A percentile compares a stretch with the other conserved stretches of the same genome.
These are phyloP conservation scores for Trichopria drosophilae DNA, from an alignment of 2,888 invertebrate species.

Conservation along the genomic window DNA sequence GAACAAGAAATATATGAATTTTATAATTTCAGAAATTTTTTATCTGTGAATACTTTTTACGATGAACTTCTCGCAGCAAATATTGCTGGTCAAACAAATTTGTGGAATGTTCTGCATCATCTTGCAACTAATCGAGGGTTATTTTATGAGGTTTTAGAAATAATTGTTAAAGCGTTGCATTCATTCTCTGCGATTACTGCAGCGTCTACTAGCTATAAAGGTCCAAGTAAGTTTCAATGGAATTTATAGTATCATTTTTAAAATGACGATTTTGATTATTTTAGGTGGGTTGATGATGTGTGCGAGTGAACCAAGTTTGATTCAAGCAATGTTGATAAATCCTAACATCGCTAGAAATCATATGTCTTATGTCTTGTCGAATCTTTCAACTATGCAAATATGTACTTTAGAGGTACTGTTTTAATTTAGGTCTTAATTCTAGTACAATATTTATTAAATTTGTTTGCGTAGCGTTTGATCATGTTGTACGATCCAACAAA, in stretches of 20 bases:
- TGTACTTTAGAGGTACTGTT: constrained; percentile 62
- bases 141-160: constrained; percentile 63
- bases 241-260: too few species aligned
- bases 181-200: too few species aligned
- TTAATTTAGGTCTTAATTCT: constrained; percentile 7
- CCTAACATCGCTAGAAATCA: constrained; percentile 57
- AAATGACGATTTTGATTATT: constrained; percentile 37
- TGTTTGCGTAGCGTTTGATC: constrained; percentile 58
- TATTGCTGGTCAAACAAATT: constrained; percentile 66
- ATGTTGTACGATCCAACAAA: constrained; percentile 67
- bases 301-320: constrained; percentile 56
- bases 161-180: constrained; percentile 61
- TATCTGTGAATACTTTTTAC: constrained; percentile 66
- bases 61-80: constrained; percentile 68
- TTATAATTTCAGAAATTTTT: constrained; percentile 59
- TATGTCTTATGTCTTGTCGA: constrained; percentile 61
- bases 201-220: too few species aligned
- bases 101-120: constrained; percentile 65
- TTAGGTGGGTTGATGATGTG: constrained; percentile 61
- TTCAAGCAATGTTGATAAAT: constrained; percentile 60
- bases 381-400: constrained; percentile 62
- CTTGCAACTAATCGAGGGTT: constrained; percentile 63
- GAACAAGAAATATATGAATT: constrained; percentile 3
- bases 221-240: too few species aligned
- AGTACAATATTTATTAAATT: constrained; percentile 11